Evolutionary conservation across 2,888 invertebrate genomes (phyloP), one percentile per base, ranked within the genome.

Genomic region (Xestia c-nigrum): DNA sequence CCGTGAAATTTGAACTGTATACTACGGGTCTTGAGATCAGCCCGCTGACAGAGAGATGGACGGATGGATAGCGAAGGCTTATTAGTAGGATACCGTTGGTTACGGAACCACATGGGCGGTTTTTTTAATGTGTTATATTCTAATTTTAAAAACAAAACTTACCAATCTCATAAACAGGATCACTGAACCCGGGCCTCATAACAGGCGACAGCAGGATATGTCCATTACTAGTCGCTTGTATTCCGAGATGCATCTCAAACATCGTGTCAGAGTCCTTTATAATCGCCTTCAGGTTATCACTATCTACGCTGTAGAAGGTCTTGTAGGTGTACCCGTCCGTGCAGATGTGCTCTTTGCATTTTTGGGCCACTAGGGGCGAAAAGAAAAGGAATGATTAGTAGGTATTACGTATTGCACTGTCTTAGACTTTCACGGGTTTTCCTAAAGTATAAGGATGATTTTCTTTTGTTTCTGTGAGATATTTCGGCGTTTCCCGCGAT

Each of bases 91-190:
- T 43, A 1, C 9, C 43, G 9, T 10, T 10, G 43, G 43, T 0
- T 43, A 43, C 43, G 9, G 43, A 43, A 43, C 43, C 9, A 43
- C 1, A 1, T 43, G 43, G 43, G 1, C 43, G 43, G 43, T 43
- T 43, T 46, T 46, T 46, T 46, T 46, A 12, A 1, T 31, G 31
- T 31, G 31, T 31, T 31, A n/a, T n/a, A n/a, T n/a, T n/a, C n/a
- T n/a, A 46, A 1, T 1, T 46, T 46, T 10, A 10, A 46, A 46
- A 2, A 10, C 21, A 3, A 9, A 52, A 52, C 89, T 90, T 85
- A 97, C 97, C 98, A 66, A 98, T 97, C 94, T 98, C 98, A 92
- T 98, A 98, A 0, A 98, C 98, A 0, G 97, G 96, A 88, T 97
- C 97, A 1, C 78, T 87, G 3, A 89, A 81, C 0, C 93, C 89